A percentile compares a stretch with the other conserved stretches of the same genome.
Evolutionary conservation across 2,888 invertebrate species (phyloP).

Genomic region (Drosophila ezoana): DNA sequence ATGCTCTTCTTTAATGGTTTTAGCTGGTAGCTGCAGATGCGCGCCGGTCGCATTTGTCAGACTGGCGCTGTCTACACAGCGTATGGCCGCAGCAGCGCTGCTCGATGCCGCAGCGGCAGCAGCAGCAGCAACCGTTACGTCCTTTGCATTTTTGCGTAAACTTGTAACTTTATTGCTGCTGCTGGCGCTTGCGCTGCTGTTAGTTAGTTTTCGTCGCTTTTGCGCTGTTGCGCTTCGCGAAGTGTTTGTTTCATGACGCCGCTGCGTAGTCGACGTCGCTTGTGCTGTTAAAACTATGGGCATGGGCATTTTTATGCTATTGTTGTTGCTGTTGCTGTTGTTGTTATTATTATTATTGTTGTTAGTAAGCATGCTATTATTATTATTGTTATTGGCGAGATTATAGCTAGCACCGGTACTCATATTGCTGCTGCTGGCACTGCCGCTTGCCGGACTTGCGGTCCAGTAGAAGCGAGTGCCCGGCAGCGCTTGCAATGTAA

Average conservation of each 20-base stretch:
- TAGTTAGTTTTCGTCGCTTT: slow-evolving; percentile 67
- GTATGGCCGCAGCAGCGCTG: slow-evolving; percentile 60
- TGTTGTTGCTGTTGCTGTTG: slow-evolving; percentile 33
- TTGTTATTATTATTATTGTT: slow-evolving; percentile 63
- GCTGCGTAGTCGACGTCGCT: slow-evolving; percentile 26
- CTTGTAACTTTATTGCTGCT: slow-evolving; percentile 19
- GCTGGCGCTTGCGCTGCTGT: slow-evolving; percentile 6
- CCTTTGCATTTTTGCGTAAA: slow-evolving; percentile 19
- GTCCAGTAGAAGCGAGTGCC: slow-evolving; percentile 55
- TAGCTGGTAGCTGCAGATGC: slow-evolving; percentile 58
- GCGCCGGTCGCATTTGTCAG: slow-evolving; percentile 42
- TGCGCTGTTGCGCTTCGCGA: slow-evolving; percentile 25
- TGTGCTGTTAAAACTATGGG: slow-evolving; percentile 70
- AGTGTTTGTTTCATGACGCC: slow-evolving; percentile 16
- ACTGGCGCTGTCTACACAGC: slow-evolving; percentile 72
- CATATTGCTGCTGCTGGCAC: slow-evolving; percentile 31
- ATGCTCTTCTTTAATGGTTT: slow-evolving; percentile 81
- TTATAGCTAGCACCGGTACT: slow-evolving; percentile 39
- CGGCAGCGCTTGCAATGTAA: slow-evolving; percentile 44
- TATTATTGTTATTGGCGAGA: slow-evolving; percentile 56
- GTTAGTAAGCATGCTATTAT: slow-evolving; percentile 61
- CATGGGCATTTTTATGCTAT: slow-evolving; percentile 58
- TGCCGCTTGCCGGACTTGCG: slow-evolving; percentile 33
- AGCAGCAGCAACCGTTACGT: slow-evolving; percentile 37
- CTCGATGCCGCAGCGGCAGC: slow-evolving; percentile 32